Percentiles rank a stretch among this genome's conserved stretches.
phyloP scores from a whole-genome alignment of 2,888 invertebrate genomes.

The Euzetes globulus region DNA sequence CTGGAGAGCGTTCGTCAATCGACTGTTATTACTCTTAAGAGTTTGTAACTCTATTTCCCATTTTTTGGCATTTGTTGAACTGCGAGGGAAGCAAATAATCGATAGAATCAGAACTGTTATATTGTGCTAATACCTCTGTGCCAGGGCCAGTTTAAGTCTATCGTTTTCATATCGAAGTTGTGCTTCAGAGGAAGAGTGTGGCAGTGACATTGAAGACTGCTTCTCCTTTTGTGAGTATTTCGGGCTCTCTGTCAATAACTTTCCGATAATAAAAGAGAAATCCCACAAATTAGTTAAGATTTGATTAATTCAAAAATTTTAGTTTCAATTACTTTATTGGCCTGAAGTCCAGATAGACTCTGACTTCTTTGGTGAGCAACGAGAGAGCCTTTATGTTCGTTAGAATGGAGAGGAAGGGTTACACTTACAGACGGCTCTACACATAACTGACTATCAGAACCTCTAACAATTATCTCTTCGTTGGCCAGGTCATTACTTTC shows the following conservation, averaged over 20 bases:
- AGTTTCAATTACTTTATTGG: constrained; percentile 36
- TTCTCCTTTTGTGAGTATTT: constrained; percentile 54
- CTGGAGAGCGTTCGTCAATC: constrained; percentile 88
- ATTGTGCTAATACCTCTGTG: constrained; percentile 66
- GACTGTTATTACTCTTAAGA: constrained; percentile 88
- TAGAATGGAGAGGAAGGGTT: constrained; percentile 7
- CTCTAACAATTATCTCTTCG: not conserved
- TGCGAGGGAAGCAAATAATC: constrained; percentile 48
- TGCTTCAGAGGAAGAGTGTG: constrained; percentile 56
- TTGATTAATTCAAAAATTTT: not conserved
- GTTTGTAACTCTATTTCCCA: constrained; percentile 96
- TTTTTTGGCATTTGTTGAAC: constrained; percentile 95
- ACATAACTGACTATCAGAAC: constrained; percentile 8
- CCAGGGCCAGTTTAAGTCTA: constrained; percentile 83
- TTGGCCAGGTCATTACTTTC: not conserved
- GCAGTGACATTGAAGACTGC: constrained; percentile 44
- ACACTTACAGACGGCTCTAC: constrained; percentile 15
- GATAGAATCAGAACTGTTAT: not conserved
- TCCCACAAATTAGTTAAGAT: not conserved
- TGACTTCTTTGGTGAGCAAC: constrained; percentile 50
- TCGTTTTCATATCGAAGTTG: constrained; percentile 96
- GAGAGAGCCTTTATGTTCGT: constrained; percentile 38
- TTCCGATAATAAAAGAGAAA: not conserved
- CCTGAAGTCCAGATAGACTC: constrained; percentile 49
- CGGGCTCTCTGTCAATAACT: constrained; percentile 54